phyloP scores from a whole-genome alignment of 2,113 vertebrate genomes.

The Cynopterus brachyotis region DNA sequence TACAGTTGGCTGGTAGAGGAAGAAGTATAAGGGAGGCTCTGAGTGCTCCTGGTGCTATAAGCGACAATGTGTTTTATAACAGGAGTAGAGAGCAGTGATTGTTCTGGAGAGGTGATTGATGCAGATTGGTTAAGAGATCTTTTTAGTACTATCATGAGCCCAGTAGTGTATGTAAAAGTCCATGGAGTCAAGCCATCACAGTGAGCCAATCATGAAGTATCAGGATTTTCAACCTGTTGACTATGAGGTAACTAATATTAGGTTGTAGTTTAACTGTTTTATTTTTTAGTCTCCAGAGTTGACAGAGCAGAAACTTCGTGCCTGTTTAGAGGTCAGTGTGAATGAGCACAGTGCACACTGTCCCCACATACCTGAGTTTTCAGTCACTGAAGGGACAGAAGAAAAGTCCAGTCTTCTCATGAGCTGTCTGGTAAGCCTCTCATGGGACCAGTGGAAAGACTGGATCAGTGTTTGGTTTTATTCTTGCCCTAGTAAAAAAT shows the following conservation, averaged over 20 bases:
- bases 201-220: background rate
- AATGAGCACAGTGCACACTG: conserved; percentile 82
- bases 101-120: background rate
- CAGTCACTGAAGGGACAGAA: conserved; percentile 75
- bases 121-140: background rate
- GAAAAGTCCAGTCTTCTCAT: conserved; percentile 83
- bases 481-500: background rate
- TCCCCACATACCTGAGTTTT: conserved; percentile 79
- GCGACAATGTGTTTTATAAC: background rate
- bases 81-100: background rate
- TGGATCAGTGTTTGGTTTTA: background rate
- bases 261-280: background rate
- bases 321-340: conserved; percentile 76
- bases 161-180: background rate
- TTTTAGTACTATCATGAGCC: background rate
- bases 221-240: background rate
- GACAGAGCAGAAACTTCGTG: conserved; percentile 80
- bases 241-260: background rate
- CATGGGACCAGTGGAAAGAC: background rate
- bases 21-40: background rate
- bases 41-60: background rate
- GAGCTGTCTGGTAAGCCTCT: conserved; percentile 83
- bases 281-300: conserved; percentile 67
- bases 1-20: background rate
- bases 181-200: background rate